phyloP scores from a whole-genome alignment of 2,888 invertebrate species.

The Mythimna pallens region DNA sequence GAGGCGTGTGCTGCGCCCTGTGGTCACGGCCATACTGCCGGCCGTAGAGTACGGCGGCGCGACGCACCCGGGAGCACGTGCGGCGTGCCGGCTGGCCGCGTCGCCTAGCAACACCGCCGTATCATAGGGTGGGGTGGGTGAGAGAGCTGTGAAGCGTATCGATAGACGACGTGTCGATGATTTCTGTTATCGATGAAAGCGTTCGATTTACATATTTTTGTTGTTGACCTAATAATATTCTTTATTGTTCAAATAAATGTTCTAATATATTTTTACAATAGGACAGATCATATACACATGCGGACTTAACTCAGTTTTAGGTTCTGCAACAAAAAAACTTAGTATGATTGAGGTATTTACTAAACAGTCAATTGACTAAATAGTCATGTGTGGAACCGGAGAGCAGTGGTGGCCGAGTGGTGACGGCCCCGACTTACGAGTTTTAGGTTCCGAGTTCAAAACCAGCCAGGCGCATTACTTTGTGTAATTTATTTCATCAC shows the following conservation, averaged over 20 bases:
- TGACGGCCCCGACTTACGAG: too few relatives aligned
- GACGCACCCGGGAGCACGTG: conserved; percentile 46
- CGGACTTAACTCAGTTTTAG: too few relatives aligned
- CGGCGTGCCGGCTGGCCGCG: conserved; percentile 70
- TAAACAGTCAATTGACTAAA: not conserved
- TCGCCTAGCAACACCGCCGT: conserved; percentile 76
- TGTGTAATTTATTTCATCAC: too few relatives aligned
- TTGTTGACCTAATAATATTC: not conserved
- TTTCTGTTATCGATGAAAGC: conserved; percentile 62
- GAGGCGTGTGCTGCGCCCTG: conserved; percentile 12
- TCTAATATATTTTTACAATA: too few relatives aligned
- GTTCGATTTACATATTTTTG: not conserved
- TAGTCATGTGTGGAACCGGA: too few relatives aligned
- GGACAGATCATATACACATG: too few relatives aligned
- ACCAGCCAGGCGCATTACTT: too few relatives aligned
- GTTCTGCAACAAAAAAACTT: too few relatives aligned
- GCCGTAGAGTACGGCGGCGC: conserved; percentile 36
- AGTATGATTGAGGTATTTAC: too few relatives aligned
- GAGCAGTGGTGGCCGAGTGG: too few relatives aligned
- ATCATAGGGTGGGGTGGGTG: conserved; percentile 50
- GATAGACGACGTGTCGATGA: conserved; percentile 65
- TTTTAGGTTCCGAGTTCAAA: too few relatives aligned
- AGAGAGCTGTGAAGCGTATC: conserved; percentile 64
- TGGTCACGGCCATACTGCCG: conserved; percentile 55
- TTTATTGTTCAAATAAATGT: too few relatives aligned